phyloP scores from a whole-genome alignment of 2,888 invertebrate genomes.

The Halictus quadricinctus region DNA sequence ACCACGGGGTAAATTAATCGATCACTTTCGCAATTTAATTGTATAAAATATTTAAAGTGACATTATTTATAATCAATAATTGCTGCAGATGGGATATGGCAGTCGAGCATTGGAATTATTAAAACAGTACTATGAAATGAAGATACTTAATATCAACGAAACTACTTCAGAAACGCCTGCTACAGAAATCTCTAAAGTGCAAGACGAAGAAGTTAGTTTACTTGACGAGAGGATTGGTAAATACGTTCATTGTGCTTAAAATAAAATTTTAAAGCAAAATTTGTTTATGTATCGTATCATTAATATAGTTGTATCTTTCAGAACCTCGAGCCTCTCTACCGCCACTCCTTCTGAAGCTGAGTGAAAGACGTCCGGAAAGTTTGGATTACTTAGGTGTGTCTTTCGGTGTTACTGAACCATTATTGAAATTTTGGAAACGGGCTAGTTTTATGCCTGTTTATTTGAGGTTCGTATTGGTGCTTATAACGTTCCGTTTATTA shows the following conservation, averaged over 20 bases:
- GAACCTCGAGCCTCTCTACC: conserved; percentile 92
- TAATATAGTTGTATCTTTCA: conserved; percentile 35
- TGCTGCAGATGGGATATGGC: conserved; percentile 96
- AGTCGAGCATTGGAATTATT: conserved; percentile 92
- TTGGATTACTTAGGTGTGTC: conserved; percentile 98
- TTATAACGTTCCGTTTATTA: background rate
- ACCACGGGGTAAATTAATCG: conserved; percentile 88
- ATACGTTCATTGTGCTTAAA: background rate
- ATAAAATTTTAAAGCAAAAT: background rate
- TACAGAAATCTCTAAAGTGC: conserved; percentile 84
- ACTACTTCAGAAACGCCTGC: conserved; percentile 66
- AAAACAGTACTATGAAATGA: conserved; percentile 94
- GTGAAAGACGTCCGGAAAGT: conserved; percentile 92
- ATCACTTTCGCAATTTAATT: background rate
- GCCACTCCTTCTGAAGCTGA: conserved; percentile 92
- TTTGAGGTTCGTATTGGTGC: conserved; percentile 85
- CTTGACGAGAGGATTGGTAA: conserved; percentile 88
- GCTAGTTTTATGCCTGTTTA: conserved; percentile 94
- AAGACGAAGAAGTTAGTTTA: conserved; percentile 85
- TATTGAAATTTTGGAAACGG: conserved; percentile 97
- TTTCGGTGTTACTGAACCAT: conserved; percentile 93
- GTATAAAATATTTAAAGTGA: background rate
- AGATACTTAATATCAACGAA: conserved; percentile 89
- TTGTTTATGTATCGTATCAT: background rate
- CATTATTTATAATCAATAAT: conserved; percentile 40